phyloP scores from a whole-genome alignment of 2,113 vertebrate genomes.

The Myotis brandtii region DNA sequence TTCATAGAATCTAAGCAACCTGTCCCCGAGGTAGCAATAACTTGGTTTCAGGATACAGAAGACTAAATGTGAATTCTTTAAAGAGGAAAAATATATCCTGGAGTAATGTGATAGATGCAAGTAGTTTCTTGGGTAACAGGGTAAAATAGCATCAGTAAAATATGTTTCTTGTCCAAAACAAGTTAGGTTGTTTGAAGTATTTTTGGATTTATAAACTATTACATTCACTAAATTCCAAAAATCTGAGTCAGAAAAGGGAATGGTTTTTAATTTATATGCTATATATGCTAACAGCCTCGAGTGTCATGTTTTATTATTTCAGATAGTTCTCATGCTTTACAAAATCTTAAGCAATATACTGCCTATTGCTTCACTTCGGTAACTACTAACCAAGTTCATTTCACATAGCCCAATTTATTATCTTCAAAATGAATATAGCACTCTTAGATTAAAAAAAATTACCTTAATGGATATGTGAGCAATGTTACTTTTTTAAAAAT shows the following conservation, averaged over 20 bases:
- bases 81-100: slow-evolving; percentile 39
- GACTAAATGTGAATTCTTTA: slow-evolving; percentile 57
- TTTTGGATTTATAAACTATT: slow-evolving; percentile 12
- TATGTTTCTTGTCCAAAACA: not conserved
- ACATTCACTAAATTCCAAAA: slow-evolving; percentile 33
- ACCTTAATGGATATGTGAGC: not conserved
- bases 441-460: not conserved
- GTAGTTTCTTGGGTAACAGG: slow-evolving; percentile 58
- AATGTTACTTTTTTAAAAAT: not conserved
- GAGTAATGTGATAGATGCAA: slow-evolving; percentile 62
- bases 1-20: slow-evolving; percentile 40
- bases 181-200: not conserved
- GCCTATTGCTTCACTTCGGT: not conserved
- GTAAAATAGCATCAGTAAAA: slow-evolving; percentile 64
- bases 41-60: slow-evolving; percentile 14
- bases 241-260: not conserved
- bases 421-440: not conserved
- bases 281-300: slow-evolving; percentile 34
- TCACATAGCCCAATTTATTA: not conserved
- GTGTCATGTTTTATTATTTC: slow-evolving; percentile 14
- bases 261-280: not conserved
- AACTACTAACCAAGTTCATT: not conserved
- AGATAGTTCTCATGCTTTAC: not conserved
- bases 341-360: slow-evolving; percentile 1
- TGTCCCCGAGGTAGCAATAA: slow-evolving; percentile 62